Evolutionary conservation across 2,888 invertebrate genomes (phyloP).

Genomic region (Tenthredo mesomela): DNA sequence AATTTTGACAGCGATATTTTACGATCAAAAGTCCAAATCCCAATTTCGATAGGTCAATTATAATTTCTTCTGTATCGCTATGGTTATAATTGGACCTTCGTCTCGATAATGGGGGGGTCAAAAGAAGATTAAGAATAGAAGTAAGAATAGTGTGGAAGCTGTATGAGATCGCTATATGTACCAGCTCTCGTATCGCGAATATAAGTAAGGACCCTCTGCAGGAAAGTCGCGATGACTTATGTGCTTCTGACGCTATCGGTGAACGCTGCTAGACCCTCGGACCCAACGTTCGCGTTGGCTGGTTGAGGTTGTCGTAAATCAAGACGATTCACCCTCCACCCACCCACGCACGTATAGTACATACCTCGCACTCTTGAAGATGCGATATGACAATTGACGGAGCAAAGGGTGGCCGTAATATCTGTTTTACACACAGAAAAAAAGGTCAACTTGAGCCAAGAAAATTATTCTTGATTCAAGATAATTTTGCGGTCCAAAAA

Average conservation of each 20-base stretch:
- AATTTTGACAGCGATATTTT: constrained; percentile 5
- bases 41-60: constrained; percentile 69
- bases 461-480: no score
- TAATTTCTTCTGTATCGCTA: constrained; percentile 71
- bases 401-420: constrained; percentile 62
- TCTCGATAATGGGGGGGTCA: constrained; percentile 73
- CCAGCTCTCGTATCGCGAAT: constrained; percentile 43
- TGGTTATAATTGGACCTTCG: constrained; percentile 75
- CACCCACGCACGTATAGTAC: constrained; percentile 68
- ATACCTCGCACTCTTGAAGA: constrained; percentile 60
- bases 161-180: constrained; percentile 16
- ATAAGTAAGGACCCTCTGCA: constrained; percentile 44
- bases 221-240: constrained; percentile 76
- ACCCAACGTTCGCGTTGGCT: constrained; percentile 70
- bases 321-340: constrained; percentile 71
- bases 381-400: constrained; percentile 76
- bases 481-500: no score
- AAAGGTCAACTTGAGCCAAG: no score
- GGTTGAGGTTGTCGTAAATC: constrained; percentile 73
- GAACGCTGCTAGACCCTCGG: constrained; percentile 75
- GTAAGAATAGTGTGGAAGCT: constrained; percentile 52
- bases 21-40: neutral
- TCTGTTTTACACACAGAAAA: no score
- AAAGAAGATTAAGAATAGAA: constrained; percentile 76
- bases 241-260: constrained; percentile 77